Evolutionary conservation across 2,113 vertebrate species (phyloP).

Genomic region (Nothocercus nigrocapillus): DNA sequence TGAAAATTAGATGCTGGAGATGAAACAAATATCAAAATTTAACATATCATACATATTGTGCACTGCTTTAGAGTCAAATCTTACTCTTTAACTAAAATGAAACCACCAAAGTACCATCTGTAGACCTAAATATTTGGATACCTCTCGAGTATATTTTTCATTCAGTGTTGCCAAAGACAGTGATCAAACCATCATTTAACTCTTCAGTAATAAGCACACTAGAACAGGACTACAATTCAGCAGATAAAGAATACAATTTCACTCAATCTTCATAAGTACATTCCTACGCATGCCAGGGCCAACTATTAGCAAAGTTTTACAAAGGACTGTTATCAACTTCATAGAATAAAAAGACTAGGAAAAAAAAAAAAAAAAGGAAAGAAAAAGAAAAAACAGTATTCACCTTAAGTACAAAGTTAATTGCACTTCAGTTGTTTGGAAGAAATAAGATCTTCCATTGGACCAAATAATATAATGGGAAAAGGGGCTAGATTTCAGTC

Average conservation of each 20-base stretch:
- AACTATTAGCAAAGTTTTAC: not conserved
- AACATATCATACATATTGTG: not conserved
- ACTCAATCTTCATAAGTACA: not conserved
- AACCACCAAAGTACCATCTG: constrained; percentile 40
- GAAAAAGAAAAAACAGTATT: not conserved
- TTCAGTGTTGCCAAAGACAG: not conserved
- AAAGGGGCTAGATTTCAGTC: not conserved
- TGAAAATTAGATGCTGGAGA: constrained; percentile 10
- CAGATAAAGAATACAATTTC: not conserved
- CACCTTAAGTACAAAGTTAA: not conserved
- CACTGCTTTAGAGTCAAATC: not conserved
- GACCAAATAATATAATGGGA: not conserved
- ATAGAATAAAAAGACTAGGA: not conserved
- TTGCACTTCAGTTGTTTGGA: not conserved
- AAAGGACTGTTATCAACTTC: not conserved
- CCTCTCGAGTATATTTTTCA: not conserved
- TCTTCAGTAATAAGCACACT: not conserved
- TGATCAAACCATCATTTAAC: not conserved
- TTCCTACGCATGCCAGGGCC: not conserved
- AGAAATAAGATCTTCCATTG: not conserved
- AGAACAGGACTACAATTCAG: not conserved
- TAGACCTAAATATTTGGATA: constrained; percentile 39
- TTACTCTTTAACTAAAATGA: not conserved
- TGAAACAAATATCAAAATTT: not conserved
- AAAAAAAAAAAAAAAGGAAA: not conserved